Evolutionary conservation across 2,888 invertebrate genomes (phyloP), one percentile per base, ranked within the genome.

Genomic region (Eristalis arbustorum): DNA sequence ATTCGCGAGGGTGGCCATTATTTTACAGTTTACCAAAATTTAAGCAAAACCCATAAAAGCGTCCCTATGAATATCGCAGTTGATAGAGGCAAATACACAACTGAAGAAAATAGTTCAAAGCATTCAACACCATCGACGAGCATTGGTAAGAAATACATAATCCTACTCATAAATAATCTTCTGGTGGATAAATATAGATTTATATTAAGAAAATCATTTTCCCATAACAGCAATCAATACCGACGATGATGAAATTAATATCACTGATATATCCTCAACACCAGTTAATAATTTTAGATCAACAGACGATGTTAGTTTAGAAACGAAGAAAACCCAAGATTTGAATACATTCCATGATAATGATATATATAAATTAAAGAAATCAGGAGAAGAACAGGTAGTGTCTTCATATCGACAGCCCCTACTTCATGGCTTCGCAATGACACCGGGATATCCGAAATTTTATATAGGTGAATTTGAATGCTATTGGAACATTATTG

Each of bases 401-500:
- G 14, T 6, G 6, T 49, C 89, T 18, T 79, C 85, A 25, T 89
- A 88, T 37, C 82, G 89, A 56, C 84, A 84, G n/a, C 89, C 89
- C 28, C 78, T 90, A 28, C 71, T 89, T 2, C 90, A 95, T 90
- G 96, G 96, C 2, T 95, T 95, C 91, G 94, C 95, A 88, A 94
- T 95, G 42, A 95, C 95, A 87, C 96, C 96, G 0, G 96, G 96
- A 8, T 96, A 96, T 92, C 96, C 96, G 0, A 94, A 95, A 89
- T 96, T 94, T 92, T 96, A 96, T 91, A 94, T 96, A 14, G 96
- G 96, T 0, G 94, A 94, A 56, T 92, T 91, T 90, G 92, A 94
- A 88, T 96, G 96, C 91, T 93, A 94, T 56, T 96, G 96, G 96
- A 94, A 93, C 82, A 93, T 96, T 75, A 93, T 92, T 62, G 95